These are phyloP conservation scores for Sibirionetta formosa DNA, from an alignment of 2,797 vertebrate genomes.

Conservation along the genomic window DNA sequence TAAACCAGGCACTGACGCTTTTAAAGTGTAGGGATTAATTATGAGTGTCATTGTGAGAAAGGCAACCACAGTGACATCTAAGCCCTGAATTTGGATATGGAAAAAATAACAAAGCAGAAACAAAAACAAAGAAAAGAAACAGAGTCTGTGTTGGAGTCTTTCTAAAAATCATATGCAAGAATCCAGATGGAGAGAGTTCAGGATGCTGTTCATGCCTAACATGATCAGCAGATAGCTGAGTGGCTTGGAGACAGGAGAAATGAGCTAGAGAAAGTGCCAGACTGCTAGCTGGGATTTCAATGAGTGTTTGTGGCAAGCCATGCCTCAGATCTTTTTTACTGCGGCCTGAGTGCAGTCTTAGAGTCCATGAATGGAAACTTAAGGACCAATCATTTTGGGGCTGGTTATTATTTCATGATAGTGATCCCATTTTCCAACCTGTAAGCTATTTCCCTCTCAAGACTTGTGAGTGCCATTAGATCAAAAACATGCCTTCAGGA, in stretches of 20 bases:
- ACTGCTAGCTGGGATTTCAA: conserved; percentile 59
- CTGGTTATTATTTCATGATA: conserved; percentile 38
- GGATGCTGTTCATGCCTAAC: conserved; percentile 40
- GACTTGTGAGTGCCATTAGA: neutral
- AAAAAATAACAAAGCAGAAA: conserved; percentile 65
- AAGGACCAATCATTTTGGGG: conserved; percentile 55
- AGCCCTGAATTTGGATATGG: conserved; percentile 40
- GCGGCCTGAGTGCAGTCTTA: conserved; percentile 28
- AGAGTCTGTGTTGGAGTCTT: conserved; percentile 40
- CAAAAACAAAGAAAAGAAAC: conserved; percentile 56
- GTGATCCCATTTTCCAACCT: conserved; percentile 52
- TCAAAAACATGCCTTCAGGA: neutral
- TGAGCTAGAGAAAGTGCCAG: conserved; percentile 48
- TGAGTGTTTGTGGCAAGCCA: conserved; percentile 70
- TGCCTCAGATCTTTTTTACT: conserved; percentile 39
- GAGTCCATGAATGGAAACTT: conserved; percentile 69
- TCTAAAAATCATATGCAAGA: conserved; percentile 70
- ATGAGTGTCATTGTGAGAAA: conserved; percentile 34
- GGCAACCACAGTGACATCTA: conserved; percentile 16
- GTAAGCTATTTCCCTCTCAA: conserved; percentile 32
- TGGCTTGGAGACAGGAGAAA: conserved; percentile 53
- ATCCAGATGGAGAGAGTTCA: conserved; percentile 55
- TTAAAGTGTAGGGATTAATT: conserved; percentile 10
- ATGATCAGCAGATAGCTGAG: conserved; percentile 67
- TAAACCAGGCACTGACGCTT: neutral